Base-by-base conservation (phyloP, 2,888 invertebrate species). In the Sepioteuthis lessoniana region DNA sequence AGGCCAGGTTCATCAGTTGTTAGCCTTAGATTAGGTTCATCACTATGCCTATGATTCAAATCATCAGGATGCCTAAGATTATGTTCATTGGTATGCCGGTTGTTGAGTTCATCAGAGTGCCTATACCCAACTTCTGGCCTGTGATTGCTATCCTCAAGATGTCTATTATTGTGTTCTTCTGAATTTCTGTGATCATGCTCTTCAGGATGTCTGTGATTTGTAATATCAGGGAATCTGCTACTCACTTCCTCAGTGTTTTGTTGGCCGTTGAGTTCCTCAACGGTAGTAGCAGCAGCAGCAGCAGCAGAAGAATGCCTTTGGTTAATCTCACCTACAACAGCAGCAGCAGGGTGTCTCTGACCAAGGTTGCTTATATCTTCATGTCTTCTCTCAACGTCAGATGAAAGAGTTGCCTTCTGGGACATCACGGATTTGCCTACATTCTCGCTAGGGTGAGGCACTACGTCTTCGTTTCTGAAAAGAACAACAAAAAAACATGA, bases 391-490 rank as follows among this genome's bases (percentile, higher is more conserved):
- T 92, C 92, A 47, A 92, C 47, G 38, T 92, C 92, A 42, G 92
- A 92, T 31, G 92, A 92, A 92, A 47, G 47, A 47, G 92, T 92
- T 92, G 92, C 92, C 42, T 92, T 92, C 92, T 92, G 92, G 92
- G 92, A 92, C 92, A 92, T 92, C 92, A 92, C 92, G 47, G 92
- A 92, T 92, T 92, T 92, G 47, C 92, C 92, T 92, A 92, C 92
- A 92, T 92, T 46, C 92, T 92, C 92, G 92, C 92, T 92, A 42
- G 92, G 42, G 92, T 92, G 92, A 92, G 92, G 92, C 38, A 92
- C 92, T 92, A 92, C 42, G 42, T 92, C 92, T 92, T 92, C 92
- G 47, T 92, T 92, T 92, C 92, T 92, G 47, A 76, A 76, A 76
- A 76, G 19, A n/a, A 25, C n/a, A 35, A 76, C n/a, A 76, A 76